These are phyloP conservation scores for Caenorhabditis brenneri DNA, from an alignment of 1,140 invertebrate genomes.

Conservation along the genomic window DNA sequence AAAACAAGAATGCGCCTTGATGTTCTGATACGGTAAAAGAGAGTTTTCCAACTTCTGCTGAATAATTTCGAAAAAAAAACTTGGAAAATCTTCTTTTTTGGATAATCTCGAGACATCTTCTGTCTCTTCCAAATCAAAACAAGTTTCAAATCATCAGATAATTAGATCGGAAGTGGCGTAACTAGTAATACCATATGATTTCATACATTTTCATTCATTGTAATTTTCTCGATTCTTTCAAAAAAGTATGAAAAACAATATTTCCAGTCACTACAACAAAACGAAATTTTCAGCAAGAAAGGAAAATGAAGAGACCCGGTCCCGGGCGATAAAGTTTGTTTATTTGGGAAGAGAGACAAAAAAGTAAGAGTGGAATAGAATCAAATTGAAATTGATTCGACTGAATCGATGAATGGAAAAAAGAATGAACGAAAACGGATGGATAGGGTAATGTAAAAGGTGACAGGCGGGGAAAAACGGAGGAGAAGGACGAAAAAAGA, in stretches of 20 bases:
- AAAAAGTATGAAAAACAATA: neutral
- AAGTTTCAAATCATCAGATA: constrained; percentile 37
- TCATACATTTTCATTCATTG: neutral
- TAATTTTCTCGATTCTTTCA: neutral
- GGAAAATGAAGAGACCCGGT: neutral
- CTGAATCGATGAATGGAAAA: neutral
- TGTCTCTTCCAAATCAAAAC: neutral
- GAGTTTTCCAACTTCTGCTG: too few relatives aligned
- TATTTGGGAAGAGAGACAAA: neutral
- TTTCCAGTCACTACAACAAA: neutral
- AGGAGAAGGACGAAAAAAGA: neutral
- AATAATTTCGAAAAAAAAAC: neutral
- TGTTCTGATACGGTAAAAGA: too few relatives aligned
- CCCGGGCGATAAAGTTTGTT: neutral
- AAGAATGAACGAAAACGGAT: constrained; percentile 15
- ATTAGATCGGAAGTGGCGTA: constrained; percentile 17
- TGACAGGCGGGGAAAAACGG: neutral
- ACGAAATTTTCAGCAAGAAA: neutral
- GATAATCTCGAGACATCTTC: neutral
- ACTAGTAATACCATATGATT: neutral
- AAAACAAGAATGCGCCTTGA: too few relatives aligned
- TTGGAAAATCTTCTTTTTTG: neutral
- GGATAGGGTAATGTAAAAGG: neutral
- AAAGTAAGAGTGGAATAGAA: constrained; percentile 1
- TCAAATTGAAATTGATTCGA: constrained; percentile 29